Base-by-base conservation (phyloP, 2,113 vertebrate species). In the Recurvirostra avosetta region DNA sequence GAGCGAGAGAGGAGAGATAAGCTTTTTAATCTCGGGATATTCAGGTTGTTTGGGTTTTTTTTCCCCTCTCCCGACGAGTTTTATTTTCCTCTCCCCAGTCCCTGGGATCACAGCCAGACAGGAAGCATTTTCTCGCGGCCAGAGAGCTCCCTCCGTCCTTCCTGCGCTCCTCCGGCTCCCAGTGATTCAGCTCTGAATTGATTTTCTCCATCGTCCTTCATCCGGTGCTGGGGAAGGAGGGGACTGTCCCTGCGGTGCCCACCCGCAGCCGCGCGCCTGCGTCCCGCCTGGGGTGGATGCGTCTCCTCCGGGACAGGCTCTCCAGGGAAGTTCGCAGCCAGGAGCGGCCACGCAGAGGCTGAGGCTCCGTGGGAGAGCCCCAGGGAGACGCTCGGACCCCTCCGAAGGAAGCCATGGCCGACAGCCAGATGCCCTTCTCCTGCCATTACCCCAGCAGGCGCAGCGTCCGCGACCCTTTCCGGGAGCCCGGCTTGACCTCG, bases 401-500 rank as follows among this genome's bases (percentile, higher is more conserved):
- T 73, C 34, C 0, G 12, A 49, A 71, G 61, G 61, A 56, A 95
- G 76, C 94, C 93, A 99, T 99, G 99, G 99, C 99, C 40, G 99
- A 99, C 5, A 99, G 99, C 96, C 99, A 99, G 92, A 76, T 98
- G 76, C 98, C 98, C 55, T 98, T 98, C 87, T 95, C 98, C 70
- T 98, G 98, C 96, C 98, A 98, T 58, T 98, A 98, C 36, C 98
- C 98, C 21, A 97, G 98, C 38, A 97, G 99, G 41, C 98, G 99
- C 97, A 97, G 98, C 75, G 71, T 98, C 43, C 97, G 99, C 67
- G 99, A 99, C 95, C 99, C 99, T 29, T 99, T 99, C 97, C 94
- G 99, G 89, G 99, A 99, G 74, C 98, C 99, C 74, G 97, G 98
- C 41, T 97, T 99, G 72, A 98, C 98, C 27, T 98, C 99, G 1